A percentile compares a stretch with the other conserved stretches of the same genome.
Evolutionary conservation across 2,113 vertebrate genomes (phyloP).

Genomic region (Lonchura striata): DNA sequence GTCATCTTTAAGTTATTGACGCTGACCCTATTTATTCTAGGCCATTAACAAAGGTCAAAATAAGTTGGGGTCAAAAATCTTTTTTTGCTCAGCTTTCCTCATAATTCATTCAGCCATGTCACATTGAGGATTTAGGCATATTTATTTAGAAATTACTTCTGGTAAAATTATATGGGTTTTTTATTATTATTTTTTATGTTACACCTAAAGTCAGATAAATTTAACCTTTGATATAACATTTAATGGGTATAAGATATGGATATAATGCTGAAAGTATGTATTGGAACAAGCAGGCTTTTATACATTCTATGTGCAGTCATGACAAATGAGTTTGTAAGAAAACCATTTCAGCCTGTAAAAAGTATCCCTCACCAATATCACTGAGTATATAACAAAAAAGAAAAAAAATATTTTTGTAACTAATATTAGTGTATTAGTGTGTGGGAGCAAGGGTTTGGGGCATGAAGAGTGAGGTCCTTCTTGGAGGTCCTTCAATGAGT

Average conservation of each 20-base stretch:
- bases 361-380: neutral
- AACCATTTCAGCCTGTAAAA: neutral
- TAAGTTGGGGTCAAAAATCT: neutral
- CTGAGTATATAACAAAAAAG: neutral
- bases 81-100: neutral
- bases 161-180: neutral
- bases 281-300: neutral
- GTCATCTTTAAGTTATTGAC: neutral
- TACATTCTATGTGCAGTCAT: neutral
- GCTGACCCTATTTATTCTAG: neutral
- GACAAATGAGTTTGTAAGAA: neutral
- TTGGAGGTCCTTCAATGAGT: neutral
- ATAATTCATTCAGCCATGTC: neutral
- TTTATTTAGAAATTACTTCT: neutral
- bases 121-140: neutral
- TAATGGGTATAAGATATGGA: fast-evolving
- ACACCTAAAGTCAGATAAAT: neutral
- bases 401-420: neutral
- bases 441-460: neutral
- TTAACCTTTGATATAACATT: neutral
- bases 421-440: neutral
- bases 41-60: neutral
- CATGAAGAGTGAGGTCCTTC: neutral
- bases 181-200: neutral
- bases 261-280: neutral